Evolutionary conservation across 2,113 vertebrate genomes (phyloP), one percentile per base, ranked within the genome.

Genomic region (Dipodomys stephensi): DNA sequence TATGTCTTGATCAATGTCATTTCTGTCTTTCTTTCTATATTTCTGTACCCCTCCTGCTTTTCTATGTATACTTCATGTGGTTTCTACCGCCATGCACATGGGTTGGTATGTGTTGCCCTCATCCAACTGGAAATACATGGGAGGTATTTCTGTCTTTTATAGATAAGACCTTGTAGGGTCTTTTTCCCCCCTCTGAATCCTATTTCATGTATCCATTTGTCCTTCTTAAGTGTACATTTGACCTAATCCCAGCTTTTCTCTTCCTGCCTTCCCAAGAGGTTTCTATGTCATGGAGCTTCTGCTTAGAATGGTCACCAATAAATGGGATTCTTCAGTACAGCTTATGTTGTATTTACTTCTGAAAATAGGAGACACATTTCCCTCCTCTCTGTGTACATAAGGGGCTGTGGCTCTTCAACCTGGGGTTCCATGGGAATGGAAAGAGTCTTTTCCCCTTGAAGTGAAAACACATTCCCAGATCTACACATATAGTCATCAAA

Each of bases 361-460:
- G 39, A 83, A 46, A 49, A 16, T 20, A 16, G 19, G 1, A 44
- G 77, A 30, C 11, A 4, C 13, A 25, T 46, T 20, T 28, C 13
- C 16, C 44, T 22, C 19, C 23, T 81, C 3, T 13, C 15, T 62
- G 53, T 1, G 0, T 53, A 60, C 13, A 6, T 35, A 57, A 0
- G 2, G 12, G 39, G 28, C 49, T 3, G 32, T 35, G 57, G 15
- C 4, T 15, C 6, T 6, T 27, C 28, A 18, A 4, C 19, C 1
- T 1, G 2, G 28, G 12, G 3, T 35, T 65, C 20, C 1, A 0
- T 4, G 8, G 35, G 0, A 11, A 27, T 2, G 2, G 9, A 2
- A 6, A 80, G 35, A 39, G 15, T 3, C 35, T 69, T 27, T 19
- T 16, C 13, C n/a, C 2, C 6, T 68, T 81, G 60, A 65, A 72